Conservation (phyloP, 2,797 vertebrate genomes). For the Hylomyscus alleni region DNA sequence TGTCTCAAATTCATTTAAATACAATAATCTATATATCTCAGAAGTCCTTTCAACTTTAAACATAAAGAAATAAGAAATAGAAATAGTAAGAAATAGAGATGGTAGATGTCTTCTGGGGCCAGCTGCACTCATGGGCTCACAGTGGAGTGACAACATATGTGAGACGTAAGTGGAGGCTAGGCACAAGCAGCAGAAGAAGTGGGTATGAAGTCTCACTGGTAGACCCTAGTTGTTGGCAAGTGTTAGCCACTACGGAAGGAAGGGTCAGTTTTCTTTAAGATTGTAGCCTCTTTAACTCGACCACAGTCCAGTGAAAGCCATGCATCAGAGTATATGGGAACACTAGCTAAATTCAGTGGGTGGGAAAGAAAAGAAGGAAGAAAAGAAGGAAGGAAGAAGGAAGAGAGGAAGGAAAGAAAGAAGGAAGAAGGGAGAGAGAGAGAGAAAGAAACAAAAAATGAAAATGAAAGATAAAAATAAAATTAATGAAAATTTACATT, state of each 20-base stretch:
- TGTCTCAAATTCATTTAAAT: not conserved
- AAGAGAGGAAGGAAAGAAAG: too few relatives aligned
- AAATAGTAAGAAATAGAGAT: too few relatives aligned
- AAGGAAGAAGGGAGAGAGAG: too few relatives aligned
- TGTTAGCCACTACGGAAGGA: not conserved
- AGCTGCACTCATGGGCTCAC: too few relatives aligned
- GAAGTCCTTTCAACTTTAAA: not conserved
- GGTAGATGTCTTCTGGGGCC: too few relatives aligned
- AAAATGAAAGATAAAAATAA: too few relatives aligned
- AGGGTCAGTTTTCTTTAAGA: not conserved
- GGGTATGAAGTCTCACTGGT: not conserved
- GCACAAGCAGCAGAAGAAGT: not conserved
- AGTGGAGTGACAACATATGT: not conserved
- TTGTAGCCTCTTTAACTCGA: not conserved
- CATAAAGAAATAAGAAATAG: too few relatives aligned
- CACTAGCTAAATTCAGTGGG: not conserved
- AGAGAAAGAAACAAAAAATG: too few relatives aligned
- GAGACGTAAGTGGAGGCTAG: not conserved
- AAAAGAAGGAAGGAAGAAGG: too few relatives aligned
- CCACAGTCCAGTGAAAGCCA: not conserved
- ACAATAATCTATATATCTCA: not conserved
- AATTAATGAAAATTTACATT: too few relatives aligned
- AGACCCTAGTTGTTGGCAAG: not conserved
- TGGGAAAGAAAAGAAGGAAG: not conserved
- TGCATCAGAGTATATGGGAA: not conserved